These are phyloP conservation scores for Thymelicus lineola DNA, from an alignment of 2,888 invertebrate species.

Conservation along the genomic window DNA sequence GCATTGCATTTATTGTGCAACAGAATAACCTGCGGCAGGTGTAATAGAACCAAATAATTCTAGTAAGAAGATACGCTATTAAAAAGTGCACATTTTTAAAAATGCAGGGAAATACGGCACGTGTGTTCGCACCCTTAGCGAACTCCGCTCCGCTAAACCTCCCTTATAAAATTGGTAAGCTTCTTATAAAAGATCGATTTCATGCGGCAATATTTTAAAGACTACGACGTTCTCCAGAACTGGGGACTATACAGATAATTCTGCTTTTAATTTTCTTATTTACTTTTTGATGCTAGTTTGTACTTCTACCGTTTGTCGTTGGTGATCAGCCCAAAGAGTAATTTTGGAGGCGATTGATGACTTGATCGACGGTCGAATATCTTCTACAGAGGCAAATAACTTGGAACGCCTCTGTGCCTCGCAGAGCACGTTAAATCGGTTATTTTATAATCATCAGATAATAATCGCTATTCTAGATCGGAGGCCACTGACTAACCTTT, in stretches of 20 bases:
- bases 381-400: too few relatives aligned
- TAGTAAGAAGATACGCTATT: too few relatives aligned
- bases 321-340: neutral
- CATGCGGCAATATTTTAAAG: slow-evolving; percentile 56
- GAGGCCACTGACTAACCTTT: too few relatives aligned
- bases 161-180: slow-evolving; percentile 73
- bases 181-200: slow-evolving; percentile 70
- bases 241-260: slow-evolving; percentile 27
- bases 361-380: too few relatives aligned
- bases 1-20: too few relatives aligned
- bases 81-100: neutral
- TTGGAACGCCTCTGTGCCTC: too few relatives aligned
- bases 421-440: too few relatives aligned
- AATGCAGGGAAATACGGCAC: neutral
- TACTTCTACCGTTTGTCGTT: neutral
- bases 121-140: slow-evolving; percentile 15
- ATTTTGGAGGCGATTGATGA: neutral
- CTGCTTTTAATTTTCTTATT: slow-evolving; percentile 27
- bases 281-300: neutral
- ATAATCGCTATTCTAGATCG: too few relatives aligned
- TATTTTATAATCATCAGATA: too few relatives aligned
- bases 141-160: slow-evolving; percentile 53
- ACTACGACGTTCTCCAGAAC: slow-evolving; percentile 45
- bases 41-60: too few relatives aligned
- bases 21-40: too few relatives aligned